Evolutionary conservation across 2,797 vertebrate species (phyloP).

Genomic region (Mormyrus proboscirostris): DNA sequence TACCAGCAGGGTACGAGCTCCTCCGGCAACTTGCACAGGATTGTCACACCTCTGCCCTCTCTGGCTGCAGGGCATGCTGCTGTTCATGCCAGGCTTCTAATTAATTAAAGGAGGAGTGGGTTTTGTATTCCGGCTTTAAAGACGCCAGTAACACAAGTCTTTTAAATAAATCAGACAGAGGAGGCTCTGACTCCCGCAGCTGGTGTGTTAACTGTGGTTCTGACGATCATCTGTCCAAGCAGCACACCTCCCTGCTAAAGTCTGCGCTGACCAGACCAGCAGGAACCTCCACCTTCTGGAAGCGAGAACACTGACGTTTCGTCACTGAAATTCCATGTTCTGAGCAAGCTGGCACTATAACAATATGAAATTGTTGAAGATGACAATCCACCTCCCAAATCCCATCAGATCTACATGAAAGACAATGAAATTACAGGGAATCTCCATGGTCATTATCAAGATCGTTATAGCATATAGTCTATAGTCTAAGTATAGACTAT

Average conservation of each 20-base stretch:
- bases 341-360: not conserved
- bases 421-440: not conserved
- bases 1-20: not conserved
- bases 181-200: not conserved
- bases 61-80: not conserved
- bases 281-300: not conserved
- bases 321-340: not conserved
- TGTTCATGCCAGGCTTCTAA: not conserved
- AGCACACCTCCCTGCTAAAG: not conserved
- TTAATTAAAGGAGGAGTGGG: conserved; percentile 1
- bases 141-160: not conserved
- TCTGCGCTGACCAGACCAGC: not conserved
- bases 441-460: not conserved
- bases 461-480: not conserved
- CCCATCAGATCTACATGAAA: not conserved
- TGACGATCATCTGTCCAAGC: not conserved
- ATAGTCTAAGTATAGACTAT: not conserved
- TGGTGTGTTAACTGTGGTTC: not conserved
- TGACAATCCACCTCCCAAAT: not conserved
- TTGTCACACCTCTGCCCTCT: not conserved
- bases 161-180: not conserved
- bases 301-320: not conserved
- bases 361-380: not conserved
- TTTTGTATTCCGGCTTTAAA: conserved; percentile 5
- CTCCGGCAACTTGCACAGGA: not conserved